phyloP scores from a whole-genome alignment of 2,113 vertebrate genomes.

The Electrona antarctica region DNA sequence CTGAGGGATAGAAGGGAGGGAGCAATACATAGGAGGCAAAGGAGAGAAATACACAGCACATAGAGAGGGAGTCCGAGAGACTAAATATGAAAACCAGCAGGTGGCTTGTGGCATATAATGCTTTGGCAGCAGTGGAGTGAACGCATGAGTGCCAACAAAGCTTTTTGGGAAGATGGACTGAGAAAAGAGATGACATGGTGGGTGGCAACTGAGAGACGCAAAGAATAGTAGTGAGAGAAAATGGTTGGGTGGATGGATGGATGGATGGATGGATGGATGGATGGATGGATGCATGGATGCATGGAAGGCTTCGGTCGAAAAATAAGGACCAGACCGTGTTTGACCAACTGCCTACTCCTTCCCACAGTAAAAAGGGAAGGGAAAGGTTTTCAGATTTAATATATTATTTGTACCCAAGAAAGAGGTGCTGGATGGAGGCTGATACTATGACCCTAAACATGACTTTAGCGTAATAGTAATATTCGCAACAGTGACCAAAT shows the following conservation, averaged over 20 bases:
- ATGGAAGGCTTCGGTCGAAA: neutral
- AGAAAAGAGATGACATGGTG: slow-evolving; percentile 16
- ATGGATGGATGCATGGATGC: neutral
- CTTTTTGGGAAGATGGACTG: slow-evolving; percentile 20
- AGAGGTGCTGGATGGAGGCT: too few relatives aligned
- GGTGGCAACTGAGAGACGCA: neutral
- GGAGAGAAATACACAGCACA: neutral
- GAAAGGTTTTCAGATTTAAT: too few relatives aligned
- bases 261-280: neutral
- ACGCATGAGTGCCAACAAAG: slow-evolving; percentile 35
- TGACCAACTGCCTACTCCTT: neutral
- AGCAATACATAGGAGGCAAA: neutral
- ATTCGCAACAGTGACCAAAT: too few relatives aligned
- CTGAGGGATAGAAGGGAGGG: neutral
- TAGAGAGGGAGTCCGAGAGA: too few relatives aligned
- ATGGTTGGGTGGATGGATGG: neutral
- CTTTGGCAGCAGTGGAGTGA: slow-evolving; percentile 38
- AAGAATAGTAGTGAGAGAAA: neutral
- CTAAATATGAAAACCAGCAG: neutral
- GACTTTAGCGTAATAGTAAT: too few relatives aligned
- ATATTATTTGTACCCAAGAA: too few relatives aligned
- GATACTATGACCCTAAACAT: too few relatives aligned
- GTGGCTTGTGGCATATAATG: slow-evolving; percentile 17
- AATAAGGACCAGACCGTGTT: too few relatives aligned
- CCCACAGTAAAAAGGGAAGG: slow-evolving; percentile 1